phyloP scores from a whole-genome alignment of 92 coral and sea anemone species.

The Ricordea florida region DNA sequence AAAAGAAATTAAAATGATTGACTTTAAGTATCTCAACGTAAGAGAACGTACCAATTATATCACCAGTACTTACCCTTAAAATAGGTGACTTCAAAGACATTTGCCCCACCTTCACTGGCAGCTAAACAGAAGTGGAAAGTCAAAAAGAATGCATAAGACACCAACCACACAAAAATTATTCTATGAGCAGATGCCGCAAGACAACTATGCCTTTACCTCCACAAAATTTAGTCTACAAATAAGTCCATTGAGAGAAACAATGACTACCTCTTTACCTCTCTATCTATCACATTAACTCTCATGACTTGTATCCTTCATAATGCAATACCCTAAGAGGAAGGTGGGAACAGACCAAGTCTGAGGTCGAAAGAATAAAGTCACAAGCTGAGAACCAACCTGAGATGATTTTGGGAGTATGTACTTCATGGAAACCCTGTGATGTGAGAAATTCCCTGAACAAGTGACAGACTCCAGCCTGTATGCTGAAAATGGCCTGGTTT shows the following conservation, averaged over 20 bases:
- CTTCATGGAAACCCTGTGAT: slow-evolving; percentile 85
- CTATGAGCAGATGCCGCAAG: no score
- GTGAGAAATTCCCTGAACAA: slow-evolving; percentile 86
- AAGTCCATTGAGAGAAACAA: no score
- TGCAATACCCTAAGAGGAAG: background rate
- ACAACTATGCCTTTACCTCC: no score
- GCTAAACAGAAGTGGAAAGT: slow-evolving; percentile 39
- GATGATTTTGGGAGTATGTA: slow-evolving; percentile 95
- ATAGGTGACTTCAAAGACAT: slow-evolving; percentile 95
- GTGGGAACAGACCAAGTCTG: no score
- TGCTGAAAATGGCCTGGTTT: slow-evolving; percentile 93
- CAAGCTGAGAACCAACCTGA: slow-evolving; percentile 67
- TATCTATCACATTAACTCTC: no score
- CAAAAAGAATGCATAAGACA: no score
- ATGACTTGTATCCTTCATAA: no score
- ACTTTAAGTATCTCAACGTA: background rate
- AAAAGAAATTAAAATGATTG: background rate
- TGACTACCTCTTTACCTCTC: no score
- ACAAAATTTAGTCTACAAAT: no score
- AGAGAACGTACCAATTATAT: background rate
- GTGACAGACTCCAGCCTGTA: slow-evolving; percentile 93
- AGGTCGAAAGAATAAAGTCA: background rate
- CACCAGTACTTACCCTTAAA: slow-evolving; percentile 70
- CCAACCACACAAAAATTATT: no score
- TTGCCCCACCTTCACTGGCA: slow-evolving; percentile 99